Evolutionary conservation across 2,113 vertebrate genomes (phyloP).

Genomic region (Bagarius yarrelli): DNA sequence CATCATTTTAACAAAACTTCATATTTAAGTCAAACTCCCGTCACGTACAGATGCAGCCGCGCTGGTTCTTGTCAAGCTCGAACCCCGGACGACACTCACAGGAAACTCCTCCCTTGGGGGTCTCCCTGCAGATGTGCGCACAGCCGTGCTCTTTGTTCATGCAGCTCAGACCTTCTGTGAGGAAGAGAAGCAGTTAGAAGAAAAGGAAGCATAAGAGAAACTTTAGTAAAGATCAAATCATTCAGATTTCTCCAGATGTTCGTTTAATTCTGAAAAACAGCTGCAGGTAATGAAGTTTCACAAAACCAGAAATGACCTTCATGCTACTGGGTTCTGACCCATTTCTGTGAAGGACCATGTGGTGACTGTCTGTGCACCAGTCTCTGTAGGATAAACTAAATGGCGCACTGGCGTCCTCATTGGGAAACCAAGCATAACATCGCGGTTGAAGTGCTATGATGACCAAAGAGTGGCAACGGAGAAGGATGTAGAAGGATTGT

Average conservation of each 20-base stretch:
- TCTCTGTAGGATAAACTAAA: too few relatives aligned
- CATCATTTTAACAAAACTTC: not conserved
- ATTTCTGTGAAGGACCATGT: too few relatives aligned
- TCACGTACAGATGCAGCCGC: slow-evolving; percentile 88
- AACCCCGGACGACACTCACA: slow-evolving; percentile 97
- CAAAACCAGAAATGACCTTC: not conserved
- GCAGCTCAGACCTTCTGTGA: slow-evolving; percentile 94
- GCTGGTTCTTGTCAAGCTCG: slow-evolving; percentile 91
- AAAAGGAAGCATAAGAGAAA: not conserved
- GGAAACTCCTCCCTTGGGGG: slow-evolving; percentile 85
- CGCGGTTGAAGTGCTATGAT: too few relatives aligned
- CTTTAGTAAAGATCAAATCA: not conserved
- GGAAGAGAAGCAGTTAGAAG: slow-evolving; percentile 46
- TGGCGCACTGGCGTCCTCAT: too few relatives aligned
- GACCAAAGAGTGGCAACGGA: too few relatives aligned
- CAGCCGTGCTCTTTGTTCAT: slow-evolving; percentile 98
- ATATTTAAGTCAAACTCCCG: not conserved
- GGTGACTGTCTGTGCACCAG: too few relatives aligned
- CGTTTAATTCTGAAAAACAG: not conserved
- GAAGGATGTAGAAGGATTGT: too few relatives aligned
- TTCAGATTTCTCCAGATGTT: not conserved
- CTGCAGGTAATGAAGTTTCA: not conserved
- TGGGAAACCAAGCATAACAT: too few relatives aligned
- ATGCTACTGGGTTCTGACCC: too few relatives aligned
- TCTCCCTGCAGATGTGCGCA: slow-evolving; percentile 95